A percentile compares a stretch with the other conserved stretches of the same genome.
phyloP scores from a whole-genome alignment of 2,797 vertebrate genomes.

The Argentina silus region DNA sequence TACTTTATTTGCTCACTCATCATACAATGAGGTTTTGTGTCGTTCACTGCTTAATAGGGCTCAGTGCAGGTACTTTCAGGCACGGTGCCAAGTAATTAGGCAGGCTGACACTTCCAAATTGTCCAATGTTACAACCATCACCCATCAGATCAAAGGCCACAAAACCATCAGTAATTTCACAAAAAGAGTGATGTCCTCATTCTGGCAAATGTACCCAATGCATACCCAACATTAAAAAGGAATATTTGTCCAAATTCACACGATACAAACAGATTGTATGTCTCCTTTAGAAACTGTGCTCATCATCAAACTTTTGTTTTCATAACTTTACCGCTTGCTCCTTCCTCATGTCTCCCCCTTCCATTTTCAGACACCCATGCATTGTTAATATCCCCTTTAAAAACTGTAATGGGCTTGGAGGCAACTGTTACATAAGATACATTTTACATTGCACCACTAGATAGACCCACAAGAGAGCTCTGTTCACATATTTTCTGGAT shows the following conservation, averaged over 20 bases:
- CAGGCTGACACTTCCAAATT: constrained; percentile 24
- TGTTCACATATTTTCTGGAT: background rate
- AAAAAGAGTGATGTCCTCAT: too few relatives aligned
- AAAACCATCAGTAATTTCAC: too few relatives aligned
- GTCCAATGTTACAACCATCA: background rate
- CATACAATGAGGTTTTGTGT: constrained; percentile 17
- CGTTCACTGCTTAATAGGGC: constrained; percentile 4
- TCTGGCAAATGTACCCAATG: too few relatives aligned
- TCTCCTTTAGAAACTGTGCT: constrained; percentile 2
- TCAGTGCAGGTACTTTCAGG: constrained; percentile 30
- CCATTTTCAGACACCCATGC: constrained; percentile 22
- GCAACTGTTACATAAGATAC: constrained; percentile 26
- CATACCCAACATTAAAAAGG: too few relatives aligned
- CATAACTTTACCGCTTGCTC: background rate
- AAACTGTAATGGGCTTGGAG: constrained; percentile 35
- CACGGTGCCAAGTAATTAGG: constrained; percentile 30
- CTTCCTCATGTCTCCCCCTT: background rate
- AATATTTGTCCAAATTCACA: too few relatives aligned
- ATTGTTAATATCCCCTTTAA: constrained; percentile 41
- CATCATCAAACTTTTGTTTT: background rate
- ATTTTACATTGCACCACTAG: constrained; percentile 15
- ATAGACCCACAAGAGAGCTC: background rate
- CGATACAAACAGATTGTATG: background rate
- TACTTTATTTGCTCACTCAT: background rate
- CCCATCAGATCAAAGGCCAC: too few relatives aligned